Conservation (phyloP, 1,140 invertebrate genomes). For the Drosophila seguyi region DNA sequence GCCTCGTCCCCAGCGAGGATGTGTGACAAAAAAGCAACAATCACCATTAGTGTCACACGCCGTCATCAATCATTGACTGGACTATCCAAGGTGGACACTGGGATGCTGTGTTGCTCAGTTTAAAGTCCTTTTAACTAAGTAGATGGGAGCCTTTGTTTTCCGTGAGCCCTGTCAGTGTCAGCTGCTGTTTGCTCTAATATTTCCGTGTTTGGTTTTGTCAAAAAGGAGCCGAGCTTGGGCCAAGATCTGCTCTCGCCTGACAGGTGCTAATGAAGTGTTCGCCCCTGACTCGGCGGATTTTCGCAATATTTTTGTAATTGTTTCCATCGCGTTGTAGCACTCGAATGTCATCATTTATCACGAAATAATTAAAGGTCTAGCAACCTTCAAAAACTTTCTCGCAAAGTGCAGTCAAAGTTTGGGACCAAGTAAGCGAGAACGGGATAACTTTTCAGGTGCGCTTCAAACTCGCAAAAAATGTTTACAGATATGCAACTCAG, state of each 20-base stretch:
- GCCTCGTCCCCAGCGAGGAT: constrained; percentile 18
- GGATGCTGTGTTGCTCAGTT: constrained; percentile 56
- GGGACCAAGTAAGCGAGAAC: constrained; percentile 38
- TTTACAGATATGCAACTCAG: constrained; percentile 75
- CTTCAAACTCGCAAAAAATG: constrained; percentile 76
- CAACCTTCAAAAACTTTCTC: constrained; percentile 47
- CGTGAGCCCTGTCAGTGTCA: constrained; percentile 63
- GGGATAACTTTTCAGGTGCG: constrained; percentile 71
- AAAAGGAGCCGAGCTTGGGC: constrained; percentile 3
- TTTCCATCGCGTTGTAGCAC: constrained; percentile 44
- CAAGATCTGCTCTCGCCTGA: constrained; percentile 12
- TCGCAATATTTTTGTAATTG: constrained; percentile 54
- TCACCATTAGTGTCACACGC: constrained; percentile 81
- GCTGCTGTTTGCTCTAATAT: constrained; percentile 78
- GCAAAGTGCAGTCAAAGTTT: constrained; percentile 59
- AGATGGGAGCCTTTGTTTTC: constrained; percentile 49
- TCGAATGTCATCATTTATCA: constrained; percentile 85
- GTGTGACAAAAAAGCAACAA: constrained; percentile 82
- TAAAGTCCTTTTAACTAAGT: constrained; percentile 79
- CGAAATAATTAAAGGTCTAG: constrained; percentile 84
- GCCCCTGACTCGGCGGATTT: constrained; percentile 41
- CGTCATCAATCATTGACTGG: constrained; percentile 79
- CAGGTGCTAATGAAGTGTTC: constrained; percentile 82
- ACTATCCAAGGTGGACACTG: constrained; percentile 60
- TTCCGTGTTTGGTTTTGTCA: constrained; percentile 69